A percentile compares a stretch with the other conserved stretches of the same genome.
Conservation (phyloP, 2,113 vertebrate genomes). For the Gallinago paraguaiae region DNA sequence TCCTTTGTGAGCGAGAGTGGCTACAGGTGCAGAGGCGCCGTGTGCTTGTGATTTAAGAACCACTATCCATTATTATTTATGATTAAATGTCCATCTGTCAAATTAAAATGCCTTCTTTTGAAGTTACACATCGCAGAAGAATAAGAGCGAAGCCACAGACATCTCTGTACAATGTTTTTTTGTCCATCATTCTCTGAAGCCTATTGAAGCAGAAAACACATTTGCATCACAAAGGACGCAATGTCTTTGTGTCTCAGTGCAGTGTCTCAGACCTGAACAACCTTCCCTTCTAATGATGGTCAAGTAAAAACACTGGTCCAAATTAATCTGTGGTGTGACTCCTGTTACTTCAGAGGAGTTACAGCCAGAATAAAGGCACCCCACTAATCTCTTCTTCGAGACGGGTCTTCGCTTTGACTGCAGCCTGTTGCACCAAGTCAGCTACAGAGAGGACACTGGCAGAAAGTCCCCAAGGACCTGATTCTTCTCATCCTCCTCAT, state of each 20-base stretch:
- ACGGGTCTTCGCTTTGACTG: neutral
- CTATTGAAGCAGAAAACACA: conserved; percentile 52
- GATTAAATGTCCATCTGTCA: conserved; percentile 56
- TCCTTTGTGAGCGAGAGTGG: neutral
- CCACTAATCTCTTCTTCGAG: neutral
- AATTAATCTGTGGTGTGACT: neutral
- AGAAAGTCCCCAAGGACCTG: neutral
- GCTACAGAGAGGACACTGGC: neutral
- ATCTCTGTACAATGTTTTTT: conserved; percentile 48
- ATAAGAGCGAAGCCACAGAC: conserved; percentile 6
- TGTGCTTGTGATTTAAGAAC: neutral
- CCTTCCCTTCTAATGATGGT: conserved; percentile 26
- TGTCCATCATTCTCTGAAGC: conserved; percentile 8
- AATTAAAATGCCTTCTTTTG: conserved; percentile 57
- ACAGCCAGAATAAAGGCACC: neutral
- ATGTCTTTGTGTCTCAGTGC: conserved; percentile 17
- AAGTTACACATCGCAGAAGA: conserved; percentile 20
- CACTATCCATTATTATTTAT: conserved; percentile 26
- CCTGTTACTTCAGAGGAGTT: conserved; percentile 23
- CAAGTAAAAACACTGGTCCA: neutral
- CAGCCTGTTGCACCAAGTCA: neutral
- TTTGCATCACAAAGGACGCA: conserved; percentile 60
- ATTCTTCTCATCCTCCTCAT: neutral
- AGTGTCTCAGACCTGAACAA: conserved; percentile 34
- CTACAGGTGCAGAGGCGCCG: neutral